phyloP scores from a whole-genome alignment of 1,140 invertebrate genomes.

The Hycleus cichorii region DNA sequence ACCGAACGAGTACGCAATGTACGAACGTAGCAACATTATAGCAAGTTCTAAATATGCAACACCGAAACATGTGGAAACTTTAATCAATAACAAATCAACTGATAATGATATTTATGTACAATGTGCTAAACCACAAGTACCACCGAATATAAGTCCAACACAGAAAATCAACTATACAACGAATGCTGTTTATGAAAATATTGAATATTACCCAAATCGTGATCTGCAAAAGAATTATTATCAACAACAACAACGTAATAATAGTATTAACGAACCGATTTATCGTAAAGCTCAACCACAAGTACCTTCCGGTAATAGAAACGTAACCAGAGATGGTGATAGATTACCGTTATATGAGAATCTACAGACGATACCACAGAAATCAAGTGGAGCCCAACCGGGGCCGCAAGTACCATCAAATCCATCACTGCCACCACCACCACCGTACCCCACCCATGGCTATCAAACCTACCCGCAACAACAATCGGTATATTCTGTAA shows the following conservation, averaged over 20 bases:
- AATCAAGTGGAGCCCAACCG: conserved; percentile 26
- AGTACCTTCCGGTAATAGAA: conserved; percentile 55
- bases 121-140: conserved; percentile 42
- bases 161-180: conserved; percentile 25
- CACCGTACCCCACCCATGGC: conserved; percentile 24
- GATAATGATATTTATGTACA: conserved; percentile 39
- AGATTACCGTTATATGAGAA: conserved; percentile 66
- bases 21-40: conserved; percentile 58
- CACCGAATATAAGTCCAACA: conserved; percentile 45
- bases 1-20: conserved; percentile 51
- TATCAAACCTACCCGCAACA: conserved; percentile 36
- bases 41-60: conserved; percentile 69
- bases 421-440: conserved; percentile 17
- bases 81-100: conserved; percentile 26
- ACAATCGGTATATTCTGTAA: conserved; percentile 28
- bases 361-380: conserved; percentile 47
- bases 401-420: conserved; percentile 33
- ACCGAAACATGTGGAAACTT: conserved; percentile 60
- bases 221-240: conserved; percentile 44
- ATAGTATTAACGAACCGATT: conserved; percentile 15
- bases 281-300: conserved; percentile 45
- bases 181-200: conserved; percentile 71
- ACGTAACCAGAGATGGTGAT: conserved; percentile 33
- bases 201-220: conserved; percentile 59
- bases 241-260: conserved; percentile 55